phyloP scores from a whole-genome alignment of 2,797 vertebrate genomes.

The Halcyon smyrnensis region DNA sequence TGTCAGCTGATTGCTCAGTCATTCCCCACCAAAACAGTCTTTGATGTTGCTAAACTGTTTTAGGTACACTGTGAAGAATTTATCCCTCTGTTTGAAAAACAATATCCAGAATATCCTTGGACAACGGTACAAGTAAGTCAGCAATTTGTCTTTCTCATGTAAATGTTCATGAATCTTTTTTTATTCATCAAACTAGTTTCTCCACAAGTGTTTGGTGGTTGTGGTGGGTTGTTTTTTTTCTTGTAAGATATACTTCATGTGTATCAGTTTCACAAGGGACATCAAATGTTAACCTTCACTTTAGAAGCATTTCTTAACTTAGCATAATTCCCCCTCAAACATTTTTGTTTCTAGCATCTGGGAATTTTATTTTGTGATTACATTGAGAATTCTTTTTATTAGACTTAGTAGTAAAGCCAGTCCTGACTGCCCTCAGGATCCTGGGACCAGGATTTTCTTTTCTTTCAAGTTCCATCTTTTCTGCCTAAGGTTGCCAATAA shows the following conservation, averaged over 20 bases:
- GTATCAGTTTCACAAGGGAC: background rate
- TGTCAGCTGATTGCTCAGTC: background rate
- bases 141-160: background rate
- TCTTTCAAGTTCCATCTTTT: background rate
- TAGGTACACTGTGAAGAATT: slow-evolving; percentile 95
- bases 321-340: background rate
- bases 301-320: background rate
- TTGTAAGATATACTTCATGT: background rate
- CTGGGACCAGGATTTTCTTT: background rate
- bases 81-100: slow-evolving; percentile 91
- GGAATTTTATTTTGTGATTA: background rate
- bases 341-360: background rate
- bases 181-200: background rate
- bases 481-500: background rate
- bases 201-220: background rate
- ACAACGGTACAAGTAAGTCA: slow-evolving; percentile 84
- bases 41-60: background rate
- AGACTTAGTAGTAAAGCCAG: background rate
- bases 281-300: background rate
- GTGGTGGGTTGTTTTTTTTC: background rate
- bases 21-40: background rate
- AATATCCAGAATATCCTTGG: slow-evolving; percentile 90
- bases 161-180: background rate
- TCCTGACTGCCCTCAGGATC: background rate
- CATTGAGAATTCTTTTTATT: background rate